Evolutionary conservation across 2,888 invertebrate genomes (phyloP).

Genomic region (Tortricodes alternella): DNA sequence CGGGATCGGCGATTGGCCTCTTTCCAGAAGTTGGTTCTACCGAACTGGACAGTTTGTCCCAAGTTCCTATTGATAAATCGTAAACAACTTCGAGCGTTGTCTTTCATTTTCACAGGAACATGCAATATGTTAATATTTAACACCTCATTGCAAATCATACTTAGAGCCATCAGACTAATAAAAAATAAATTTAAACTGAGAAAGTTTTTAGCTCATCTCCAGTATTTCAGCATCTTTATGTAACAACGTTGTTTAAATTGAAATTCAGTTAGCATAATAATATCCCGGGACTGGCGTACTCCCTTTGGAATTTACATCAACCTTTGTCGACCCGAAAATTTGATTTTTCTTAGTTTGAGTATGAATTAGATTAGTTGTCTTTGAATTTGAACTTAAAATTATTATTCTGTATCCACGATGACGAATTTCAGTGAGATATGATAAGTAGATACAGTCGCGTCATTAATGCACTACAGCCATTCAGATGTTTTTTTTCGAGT

Average conservation of each 20-base stretch:
- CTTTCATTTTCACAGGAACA: too few relatives aligned
- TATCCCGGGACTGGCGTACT: not conserved
- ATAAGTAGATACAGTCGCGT: too few relatives aligned
- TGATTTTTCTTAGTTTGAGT: slow-evolving; percentile 12
- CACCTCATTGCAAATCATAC: not conserved
- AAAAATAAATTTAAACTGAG: not conserved
- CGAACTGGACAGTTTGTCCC: too few relatives aligned
- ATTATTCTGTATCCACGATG: slow-evolving; percentile 59
- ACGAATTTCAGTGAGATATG: slow-evolving; percentile 17
- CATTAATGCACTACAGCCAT: too few relatives aligned
- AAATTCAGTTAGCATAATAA: slow-evolving; percentile 10
- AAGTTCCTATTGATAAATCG: too few relatives aligned
- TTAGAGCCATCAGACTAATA: not conserved
- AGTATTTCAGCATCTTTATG: not conserved
- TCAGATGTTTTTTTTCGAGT: too few relatives aligned
- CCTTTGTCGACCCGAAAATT: slow-evolving; percentile 10
- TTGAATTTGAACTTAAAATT: slow-evolving; percentile 48
- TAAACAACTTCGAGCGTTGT: too few relatives aligned
- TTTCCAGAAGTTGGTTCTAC: too few relatives aligned
- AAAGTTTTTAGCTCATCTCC: not conserved
- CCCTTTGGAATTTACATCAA: slow-evolving; percentile 6
- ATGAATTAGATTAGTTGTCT: slow-evolving; percentile 4
- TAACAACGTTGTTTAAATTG: not conserved
- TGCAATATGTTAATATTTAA: too few relatives aligned
- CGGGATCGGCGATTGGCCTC: too few relatives aligned